phyloP scores from a whole-genome alignment of 2,888 invertebrate genomes.

The Brachylomia viminalis region DNA sequence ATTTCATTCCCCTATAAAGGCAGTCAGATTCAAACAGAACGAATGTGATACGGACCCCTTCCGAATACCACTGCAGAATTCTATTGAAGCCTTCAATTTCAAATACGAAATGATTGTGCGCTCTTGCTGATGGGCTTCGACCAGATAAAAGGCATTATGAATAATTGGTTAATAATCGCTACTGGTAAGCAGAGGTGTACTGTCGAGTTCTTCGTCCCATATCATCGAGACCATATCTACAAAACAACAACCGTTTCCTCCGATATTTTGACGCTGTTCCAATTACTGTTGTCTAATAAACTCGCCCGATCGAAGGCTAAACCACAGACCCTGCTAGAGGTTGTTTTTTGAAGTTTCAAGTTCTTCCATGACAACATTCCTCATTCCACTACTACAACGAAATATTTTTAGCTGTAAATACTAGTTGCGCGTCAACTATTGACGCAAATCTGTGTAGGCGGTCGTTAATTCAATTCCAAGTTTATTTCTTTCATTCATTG shows the following conservation, averaged over 20 bases:
- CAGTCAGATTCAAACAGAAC: not conserved
- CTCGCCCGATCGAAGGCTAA: not conserved
- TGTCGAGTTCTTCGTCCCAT: not conserved
- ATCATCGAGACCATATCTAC: not conserved
- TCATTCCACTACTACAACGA: conserved; percentile 17
- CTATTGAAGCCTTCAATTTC: not conserved
- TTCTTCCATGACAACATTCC: conserved; percentile 11
- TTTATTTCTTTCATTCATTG: conserved; percentile 75
- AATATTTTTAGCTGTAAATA: conserved; percentile 62
- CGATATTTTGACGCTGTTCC: not conserved
- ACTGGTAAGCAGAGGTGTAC: not conserved
- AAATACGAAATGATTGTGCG: not conserved
- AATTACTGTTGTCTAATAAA: not conserved
- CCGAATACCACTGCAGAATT: no score
- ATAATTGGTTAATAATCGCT: conserved; percentile 6
- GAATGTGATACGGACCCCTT: not conserved
- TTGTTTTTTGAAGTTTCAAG: not conserved
- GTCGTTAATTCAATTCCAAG: conserved; percentile 65
- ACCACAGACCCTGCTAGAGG: not conserved
- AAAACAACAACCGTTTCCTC: not conserved
- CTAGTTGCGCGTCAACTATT: conserved; percentile 65
- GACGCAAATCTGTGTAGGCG: conserved; percentile 66
- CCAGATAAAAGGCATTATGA: not conserved
- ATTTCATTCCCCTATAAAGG: not conserved
- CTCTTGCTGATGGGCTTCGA: not conserved